Base-by-base conservation (phyloP, 1,140 invertebrate species). In the Watersipora subatra region DNA sequence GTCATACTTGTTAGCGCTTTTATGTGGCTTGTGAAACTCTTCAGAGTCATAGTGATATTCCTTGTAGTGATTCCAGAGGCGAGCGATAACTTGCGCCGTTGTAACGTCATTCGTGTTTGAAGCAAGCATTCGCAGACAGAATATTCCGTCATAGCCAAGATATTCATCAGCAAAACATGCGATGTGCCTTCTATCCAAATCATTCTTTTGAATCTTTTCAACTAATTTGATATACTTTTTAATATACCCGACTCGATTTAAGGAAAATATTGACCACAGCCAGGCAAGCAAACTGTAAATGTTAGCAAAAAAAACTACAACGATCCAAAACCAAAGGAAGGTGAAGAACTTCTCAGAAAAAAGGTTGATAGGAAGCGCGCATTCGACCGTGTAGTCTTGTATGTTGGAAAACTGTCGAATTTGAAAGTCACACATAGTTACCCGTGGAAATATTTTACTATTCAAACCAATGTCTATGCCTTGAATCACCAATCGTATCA, bases 301-400 rank as follows among this genome's bases (percentile, higher is more conserved):
- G 12, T 81, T 79, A 24, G 82, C 73, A 24, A 80, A 69, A 59
- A 80, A 76, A 15, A 84, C 80, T 83, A 81, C 17, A 83, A 79
- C 66, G 57, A 82, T 80, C 83, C 83, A 84, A 71, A 84, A 84
- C 83, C 83, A 84, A 27, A 84, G 70, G 67, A 84, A 82, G 63
- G 83, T 78, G 69, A 83, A 84, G 27, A 84, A 83, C 71, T 84
- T 84, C 69, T 84, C 83, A 69, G 83, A 83, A 72, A 84, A 84
- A 25, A 83, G 74, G 68, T 84, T 84, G 59, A 84, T 83, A 64
- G 83, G 83, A 26, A 84, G 80, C 20, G 83, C 81, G 70, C 82
- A 84, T 68, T 84, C 82, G 57, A 83, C 81, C 46, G 80, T 82
- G 69, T 84, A 82, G 63, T 79, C 78, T 64, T 83, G 78, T 34